phyloP scores from a whole-genome alignment of 2,797 vertebrate species.

The Danio tinwini region DNA sequence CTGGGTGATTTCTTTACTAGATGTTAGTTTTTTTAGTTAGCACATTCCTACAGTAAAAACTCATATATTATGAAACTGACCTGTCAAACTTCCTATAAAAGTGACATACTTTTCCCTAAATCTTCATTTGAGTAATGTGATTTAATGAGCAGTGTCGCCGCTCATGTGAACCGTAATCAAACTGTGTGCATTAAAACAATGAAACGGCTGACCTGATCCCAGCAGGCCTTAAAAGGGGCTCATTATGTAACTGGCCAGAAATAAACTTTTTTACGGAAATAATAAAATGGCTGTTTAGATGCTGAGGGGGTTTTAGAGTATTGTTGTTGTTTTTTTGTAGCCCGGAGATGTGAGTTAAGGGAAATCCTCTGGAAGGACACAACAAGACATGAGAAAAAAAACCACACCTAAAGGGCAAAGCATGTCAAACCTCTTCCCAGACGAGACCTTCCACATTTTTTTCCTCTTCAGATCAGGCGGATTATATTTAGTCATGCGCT shows the following conservation, averaged over 20 bases:
- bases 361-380: conserved; percentile 69
- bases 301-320: conserved; percentile 54
- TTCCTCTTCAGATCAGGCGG: conserved; percentile 57
- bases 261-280: conserved; percentile 55
- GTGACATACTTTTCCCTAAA: not conserved
- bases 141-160: not conserved
- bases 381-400: conserved; percentile 39
- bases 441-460: conserved; percentile 49
- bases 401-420: conserved; percentile 53
- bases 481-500: conserved; percentile 70
- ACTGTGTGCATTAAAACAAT: conserved; percentile 37
- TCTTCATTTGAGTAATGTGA: not conserved
- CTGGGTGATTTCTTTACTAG: too few species aligned
- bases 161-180: conserved; percentile 40
- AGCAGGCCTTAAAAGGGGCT: conserved; percentile 46
- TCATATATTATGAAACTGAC: too few species aligned
- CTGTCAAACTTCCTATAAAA: too few species aligned
- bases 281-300: conserved; percentile 54
- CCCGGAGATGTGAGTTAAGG: conserved; percentile 43
- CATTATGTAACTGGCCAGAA: conserved; percentile 59
- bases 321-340: conserved; percentile 62
- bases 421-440: conserved; percentile 24
- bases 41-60: too few species aligned
- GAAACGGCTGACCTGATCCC: conserved; percentile 48
- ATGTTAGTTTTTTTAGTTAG: too few species aligned